Evolutionary conservation across 2,113 vertebrate species (phyloP).

Genomic region (Ophiodon elongatus): DNA sequence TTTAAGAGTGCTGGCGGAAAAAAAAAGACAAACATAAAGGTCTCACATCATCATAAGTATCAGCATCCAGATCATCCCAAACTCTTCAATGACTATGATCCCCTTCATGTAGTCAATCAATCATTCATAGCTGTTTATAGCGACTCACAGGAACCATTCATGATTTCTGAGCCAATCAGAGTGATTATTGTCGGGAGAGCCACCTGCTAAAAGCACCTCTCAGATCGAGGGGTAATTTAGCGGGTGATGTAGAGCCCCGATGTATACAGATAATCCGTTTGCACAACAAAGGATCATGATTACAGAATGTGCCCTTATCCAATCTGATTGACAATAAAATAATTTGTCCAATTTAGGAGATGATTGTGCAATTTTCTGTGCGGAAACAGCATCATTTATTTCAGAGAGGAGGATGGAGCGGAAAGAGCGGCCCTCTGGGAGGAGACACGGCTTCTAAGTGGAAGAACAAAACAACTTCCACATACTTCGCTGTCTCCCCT

Average conservation of each 20-base stretch:
- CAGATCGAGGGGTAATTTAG: constrained; percentile 30
- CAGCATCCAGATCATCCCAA: constrained; percentile 24
- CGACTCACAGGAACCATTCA: not conserved
- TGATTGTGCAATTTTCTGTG: constrained; percentile 60
- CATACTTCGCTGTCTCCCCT: constrained; percentile 13
- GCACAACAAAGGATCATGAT: constrained; percentile 62
- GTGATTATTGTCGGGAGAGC: constrained; percentile 28
- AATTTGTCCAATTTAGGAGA: constrained; percentile 58
- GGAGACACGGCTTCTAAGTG: constrained; percentile 29
- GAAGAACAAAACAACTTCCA: constrained; percentile 47
- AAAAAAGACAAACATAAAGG: constrained; percentile 4
- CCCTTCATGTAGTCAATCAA: constrained; percentile 34
- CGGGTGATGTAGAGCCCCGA: constrained; percentile 8
- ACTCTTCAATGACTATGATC: constrained; percentile 27
- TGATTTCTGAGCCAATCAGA: constrained; percentile 35
- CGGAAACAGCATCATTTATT: constrained; percentile 50
- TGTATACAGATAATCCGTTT: constrained; percentile 55
- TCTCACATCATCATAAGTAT: constrained; percentile 3
- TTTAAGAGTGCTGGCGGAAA: not conserved
- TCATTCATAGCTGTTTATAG: constrained; percentile 18
- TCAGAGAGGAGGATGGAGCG: constrained; percentile 4
- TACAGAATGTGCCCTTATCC: constrained; percentile 57
- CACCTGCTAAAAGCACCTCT: constrained; percentile 55
- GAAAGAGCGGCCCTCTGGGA: constrained; percentile 3
- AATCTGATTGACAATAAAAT: constrained; percentile 61